Evolutionary conservation across 2,113 vertebrate genomes (phyloP).

Genomic region (Ivindomyrus marchei): DNA sequence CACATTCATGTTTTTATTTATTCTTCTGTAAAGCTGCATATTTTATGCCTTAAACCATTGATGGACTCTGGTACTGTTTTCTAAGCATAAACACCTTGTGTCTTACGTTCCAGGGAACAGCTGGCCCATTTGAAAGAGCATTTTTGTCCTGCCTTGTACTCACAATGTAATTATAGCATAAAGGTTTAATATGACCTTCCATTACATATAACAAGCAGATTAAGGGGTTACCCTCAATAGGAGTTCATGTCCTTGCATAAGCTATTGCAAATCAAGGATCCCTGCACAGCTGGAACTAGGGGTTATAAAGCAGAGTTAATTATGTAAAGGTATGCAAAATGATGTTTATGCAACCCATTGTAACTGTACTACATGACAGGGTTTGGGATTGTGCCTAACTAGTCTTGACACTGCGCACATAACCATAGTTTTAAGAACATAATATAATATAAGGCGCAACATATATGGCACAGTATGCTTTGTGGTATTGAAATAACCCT

Average conservation of each 20-base stretch:
- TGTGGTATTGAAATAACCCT: not conserved
- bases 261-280: slow-evolving; percentile 23
- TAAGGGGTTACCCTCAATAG: slow-evolving; percentile 33
- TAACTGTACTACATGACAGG: not conserved
- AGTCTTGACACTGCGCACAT: not conserved
- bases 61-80: slow-evolving; percentile 16
- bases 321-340: slow-evolving; percentile 29
- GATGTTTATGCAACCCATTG: not conserved
- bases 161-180: slow-evolving; percentile 39
- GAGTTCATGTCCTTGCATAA: slow-evolving; percentile 28
- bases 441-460: not conserved
- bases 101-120: not conserved
- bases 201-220: slow-evolving; percentile 29
- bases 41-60: not conserved
- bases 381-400: not conserved
- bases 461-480: not conserved
- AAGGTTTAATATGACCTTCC: slow-evolving; percentile 40
- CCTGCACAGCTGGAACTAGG: slow-evolving; percentile 33
- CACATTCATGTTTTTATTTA: not conserved
- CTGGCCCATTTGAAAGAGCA: slow-evolving; percentile 3
- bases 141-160: slow-evolving; percentile 32
- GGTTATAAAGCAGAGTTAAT: slow-evolving; percentile 16
- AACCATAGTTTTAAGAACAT: not conserved
- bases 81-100: slow-evolving; percentile 17
- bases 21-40: not conserved